Evolutionary conservation across 2,113 vertebrate genomes (phyloP), one percentile per base, ranked within the genome.

Genomic region (Aegithalos caudatus): DNA sequence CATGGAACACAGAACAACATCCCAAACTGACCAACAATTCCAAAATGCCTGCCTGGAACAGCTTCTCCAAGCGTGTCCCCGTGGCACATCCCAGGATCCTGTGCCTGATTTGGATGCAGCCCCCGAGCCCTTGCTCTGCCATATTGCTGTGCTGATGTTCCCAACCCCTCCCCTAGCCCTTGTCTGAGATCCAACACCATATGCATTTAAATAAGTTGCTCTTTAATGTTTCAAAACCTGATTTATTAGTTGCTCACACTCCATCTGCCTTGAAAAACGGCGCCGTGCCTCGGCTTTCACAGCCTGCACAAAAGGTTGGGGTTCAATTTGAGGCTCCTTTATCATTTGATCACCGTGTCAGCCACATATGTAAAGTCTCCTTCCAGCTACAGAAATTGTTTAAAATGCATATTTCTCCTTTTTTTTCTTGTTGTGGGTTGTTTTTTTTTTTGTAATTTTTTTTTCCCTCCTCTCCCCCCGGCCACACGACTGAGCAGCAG

Each of bases 221-320:
- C 95, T 94, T 95, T 94, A 95, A 80, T 97, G 97, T 98, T 98
- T 97, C 95, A 96, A 97, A 97, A 96, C 90, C 97, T 97, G 96
- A 97, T 97, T 97, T 97, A 98, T 97, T 97, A 97, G 96, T 91
- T 96, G 88, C 96, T 98, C 97, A 91, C 95, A 94, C 93, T 97
- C 97, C 96, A 95, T 97, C 97, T 97, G 97, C 94, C 92, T 93
- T 66, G 70, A 95, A 90, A 96, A 94, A 71, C 94, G 14, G 87
- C 85, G 58, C 45, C 10, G n/a, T 83, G 88, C 88, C 90, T 97
- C 50, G 47, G 47, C 65, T 96, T 88, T 69, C 92, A 60, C 64
- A 82, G 88, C 61, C 67, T 58, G 74, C 70, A 81, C 87, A 58
- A 94, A 96, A 97, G 97, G 97, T 81, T 91, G 91, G 71, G 81